A percentile compares a stretch with the other conserved stretches of the same genome.
These are phyloP conservation scores for Drosophila repletoides DNA, from an alignment of 1,140 invertebrate genomes.

Conservation along the genomic window DNA sequence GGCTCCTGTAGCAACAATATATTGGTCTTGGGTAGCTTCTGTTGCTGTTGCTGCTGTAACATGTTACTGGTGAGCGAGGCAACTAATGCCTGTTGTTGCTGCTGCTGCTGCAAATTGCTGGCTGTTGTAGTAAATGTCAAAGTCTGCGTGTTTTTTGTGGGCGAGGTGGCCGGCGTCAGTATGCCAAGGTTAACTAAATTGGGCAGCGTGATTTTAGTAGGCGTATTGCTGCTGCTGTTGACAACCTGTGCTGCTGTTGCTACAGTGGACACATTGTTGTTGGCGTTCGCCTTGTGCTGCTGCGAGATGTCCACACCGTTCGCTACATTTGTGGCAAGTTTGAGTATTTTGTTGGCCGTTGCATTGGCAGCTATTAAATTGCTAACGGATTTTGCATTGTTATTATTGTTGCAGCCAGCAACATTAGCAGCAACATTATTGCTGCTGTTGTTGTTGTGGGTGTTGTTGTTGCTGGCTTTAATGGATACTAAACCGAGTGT, in stretches of 20 bases:
- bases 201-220: slow-evolving; percentile 70
- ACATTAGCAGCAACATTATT: slow-evolving; percentile 36
- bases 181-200: slow-evolving; percentile 83
- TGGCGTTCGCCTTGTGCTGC: slow-evolving; percentile 54
- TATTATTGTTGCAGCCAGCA: slow-evolving; percentile 43
- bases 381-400: slow-evolving; percentile 64
- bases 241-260: slow-evolving; percentile 16
- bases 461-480: slow-evolving; percentile 62
- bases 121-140: slow-evolving; percentile 71
- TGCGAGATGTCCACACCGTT: slow-evolving; percentile 67
- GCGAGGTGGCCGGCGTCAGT: slow-evolving; percentile 84
- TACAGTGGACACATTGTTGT: slow-evolving; percentile 21
- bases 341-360: slow-evolving; percentile 80
- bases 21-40: slow-evolving; percentile 47
- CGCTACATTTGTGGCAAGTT: slow-evolving; percentile 75
- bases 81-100: slow-evolving; percentile 60
- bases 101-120: slow-evolving; percentile 43
- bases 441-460: slow-evolving; percentile 38
- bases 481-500: slow-evolving; percentile 81
- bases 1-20: slow-evolving; percentile 62
- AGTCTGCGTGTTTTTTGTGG: slow-evolving; percentile 81
- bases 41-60: slow-evolving; percentile 33
- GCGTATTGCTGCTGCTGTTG: slow-evolving; percentile 17
- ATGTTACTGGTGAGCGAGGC: slow-evolving; percentile 54
- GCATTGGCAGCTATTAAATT: slow-evolving; percentile 79